A percentile compares a stretch with the other conserved stretches of the same genome.
Conservation (phyloP, 35 echinoderm and acorn worm genomes). For the Apostichopus parvimensis region DNA sequence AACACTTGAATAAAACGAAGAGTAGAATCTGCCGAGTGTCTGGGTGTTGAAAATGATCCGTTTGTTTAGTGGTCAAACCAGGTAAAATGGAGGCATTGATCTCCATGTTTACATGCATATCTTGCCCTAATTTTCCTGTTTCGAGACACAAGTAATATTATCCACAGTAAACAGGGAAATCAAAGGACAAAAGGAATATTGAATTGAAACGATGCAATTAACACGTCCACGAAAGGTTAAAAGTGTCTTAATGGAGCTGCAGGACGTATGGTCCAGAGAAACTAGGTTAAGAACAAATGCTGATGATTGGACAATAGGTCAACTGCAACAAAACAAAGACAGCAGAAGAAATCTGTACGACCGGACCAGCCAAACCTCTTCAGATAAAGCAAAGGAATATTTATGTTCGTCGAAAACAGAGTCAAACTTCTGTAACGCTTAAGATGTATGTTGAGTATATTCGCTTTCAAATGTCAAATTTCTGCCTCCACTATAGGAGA, state of each 20-base stretch:
- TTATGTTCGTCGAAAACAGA: no score
- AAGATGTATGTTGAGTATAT: no score
- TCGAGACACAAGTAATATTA: background rate
- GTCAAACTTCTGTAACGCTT: no score
- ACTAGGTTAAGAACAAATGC: conserved; percentile 1
- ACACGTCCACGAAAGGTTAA: background rate
- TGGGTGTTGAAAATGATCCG: no score
- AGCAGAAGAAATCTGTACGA: no score
- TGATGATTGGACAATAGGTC: background rate
- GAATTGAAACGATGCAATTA: background rate
- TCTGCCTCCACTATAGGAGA: no score
- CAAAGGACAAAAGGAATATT: background rate
- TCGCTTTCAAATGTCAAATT: no score
- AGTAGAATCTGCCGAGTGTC: no score
- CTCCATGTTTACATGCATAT: background rate
- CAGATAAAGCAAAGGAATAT: no score
- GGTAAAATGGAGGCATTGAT: background rate
- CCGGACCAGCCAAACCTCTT: no score
- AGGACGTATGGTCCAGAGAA: background rate
- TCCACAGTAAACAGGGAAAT: background rate
- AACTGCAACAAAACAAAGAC: no score
- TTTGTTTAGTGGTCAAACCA: background rate
- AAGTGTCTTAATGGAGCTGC: background rate
- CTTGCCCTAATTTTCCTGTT: background rate
- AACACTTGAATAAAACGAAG: no score